Percentiles rank a stretch among this genome's conserved stretches.
These are phyloP conservation scores for Chlorodrepanis virens DNA, from an alignment of 2,113 vertebrate species.

Conservation along the genomic window DNA sequence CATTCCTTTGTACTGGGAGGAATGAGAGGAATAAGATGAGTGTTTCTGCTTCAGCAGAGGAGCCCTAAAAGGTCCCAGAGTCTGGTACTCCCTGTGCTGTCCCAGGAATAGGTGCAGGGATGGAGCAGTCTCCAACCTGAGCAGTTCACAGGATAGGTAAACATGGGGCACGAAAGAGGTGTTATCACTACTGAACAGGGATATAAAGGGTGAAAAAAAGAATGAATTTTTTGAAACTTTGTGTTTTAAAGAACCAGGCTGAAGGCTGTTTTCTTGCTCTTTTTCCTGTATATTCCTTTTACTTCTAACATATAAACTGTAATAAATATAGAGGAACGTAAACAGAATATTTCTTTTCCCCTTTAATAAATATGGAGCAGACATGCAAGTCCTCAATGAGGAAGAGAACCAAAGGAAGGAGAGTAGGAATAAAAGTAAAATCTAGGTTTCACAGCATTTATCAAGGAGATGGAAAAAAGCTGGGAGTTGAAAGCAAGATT, in stretches of 20 bases:
- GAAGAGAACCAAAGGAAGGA: neutral
- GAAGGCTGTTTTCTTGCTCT: neutral
- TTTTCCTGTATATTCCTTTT: neutral
- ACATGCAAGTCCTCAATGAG: neutral
- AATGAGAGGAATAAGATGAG: neutral
- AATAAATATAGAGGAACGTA: neutral
- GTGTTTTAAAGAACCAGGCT: neutral
- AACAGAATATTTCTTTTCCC: slow-evolving; percentile 16
- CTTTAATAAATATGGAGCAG: slow-evolving; percentile 50
- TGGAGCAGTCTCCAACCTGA: neutral
- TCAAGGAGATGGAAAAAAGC: slow-evolving; percentile 34
- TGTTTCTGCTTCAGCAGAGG: neutral
- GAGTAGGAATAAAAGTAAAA: neutral
- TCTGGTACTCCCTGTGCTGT: neutral
- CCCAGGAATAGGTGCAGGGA: neutral
- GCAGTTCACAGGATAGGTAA: neutral
- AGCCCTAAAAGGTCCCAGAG: neutral
- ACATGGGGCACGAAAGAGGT: rapidly evolving
- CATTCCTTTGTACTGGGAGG: neutral
- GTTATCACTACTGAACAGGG: neutral
- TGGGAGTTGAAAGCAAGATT: slow-evolving; percentile 44
- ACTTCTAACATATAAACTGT: neutral
- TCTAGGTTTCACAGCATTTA: neutral
- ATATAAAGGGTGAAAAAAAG: neutral
- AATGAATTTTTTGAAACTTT: neutral